Evolutionary conservation across 35 echinoderm and acorn worm genomes (phyloP), one percentile per base, ranked within the genome.

Genomic region (Eucidaris tribuloides): DNA sequence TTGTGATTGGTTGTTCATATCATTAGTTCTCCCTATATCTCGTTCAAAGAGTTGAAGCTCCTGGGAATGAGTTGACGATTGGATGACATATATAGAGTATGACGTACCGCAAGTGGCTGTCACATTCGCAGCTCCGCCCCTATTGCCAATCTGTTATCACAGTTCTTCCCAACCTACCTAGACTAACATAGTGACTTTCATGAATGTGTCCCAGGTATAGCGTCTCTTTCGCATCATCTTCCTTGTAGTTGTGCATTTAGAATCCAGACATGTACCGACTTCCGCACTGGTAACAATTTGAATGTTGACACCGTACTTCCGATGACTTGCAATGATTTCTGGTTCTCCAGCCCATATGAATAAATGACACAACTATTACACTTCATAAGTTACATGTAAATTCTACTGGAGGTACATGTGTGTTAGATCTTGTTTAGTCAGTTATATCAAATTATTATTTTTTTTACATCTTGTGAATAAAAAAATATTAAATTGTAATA

Each of bases 31-130:
- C 0, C 77, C 60, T 3, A 63, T 62, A n/a, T n/a, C 54, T 79
- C 85, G 5, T 88, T 88, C 46, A 64, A 3, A 3, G 32, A 65
- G 60, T 88, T 88, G 7, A 58, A 88, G 35, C 85, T 88, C 18
- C 77, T 39, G 19, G 42, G 80, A 2, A 88, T 5, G 20, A 88
- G 60, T n/a, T n/a, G n/a, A n/a, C n/a, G n/a, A n/a, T n/a, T n/a
- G n/a, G n/a, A n/a, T n/a, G n/a, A n/a, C n/a, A n/a, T n/a, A n/a
- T n/a, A n/a, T n/a, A n/a, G n/a, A n/a, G n/a, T n/a, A n/a, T n/a
- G n/a, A n/a, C n/a, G n/a, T n/a, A n/a, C n/a, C n/a, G n/a, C n/a
- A n/a, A n/a, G n/a, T n/a, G n/a, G n/a, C n/a, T n/a, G n/a, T n/a
- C n/a, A n/a, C n/a, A n/a, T n/a, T n/a, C n/a, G n/a, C n/a, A n/a